Percentiles rank a stretch among this genome's conserved stretches.
Conservation (phyloP, 2,113 vertebrate genomes). For the Macrotus californicus region DNA sequence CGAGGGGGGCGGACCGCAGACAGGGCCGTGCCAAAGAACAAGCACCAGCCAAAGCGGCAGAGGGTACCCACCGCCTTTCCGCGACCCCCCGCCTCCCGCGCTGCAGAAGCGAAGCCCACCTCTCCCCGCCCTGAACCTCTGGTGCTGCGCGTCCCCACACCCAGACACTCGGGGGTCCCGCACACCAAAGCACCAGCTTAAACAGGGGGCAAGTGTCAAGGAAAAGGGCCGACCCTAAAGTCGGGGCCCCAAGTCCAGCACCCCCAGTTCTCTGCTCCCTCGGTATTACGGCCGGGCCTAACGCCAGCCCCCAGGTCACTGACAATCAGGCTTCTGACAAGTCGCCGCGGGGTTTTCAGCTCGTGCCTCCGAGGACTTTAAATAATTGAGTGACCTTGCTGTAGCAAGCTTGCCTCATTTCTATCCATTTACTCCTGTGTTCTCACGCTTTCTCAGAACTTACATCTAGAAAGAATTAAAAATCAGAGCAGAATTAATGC, state of each 20-base stretch:
- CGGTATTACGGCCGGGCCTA: neutral
- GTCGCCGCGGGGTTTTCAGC: neutral
- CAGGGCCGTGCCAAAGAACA: neutral
- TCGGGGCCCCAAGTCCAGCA: fast-evolving
- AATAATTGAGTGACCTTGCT: neutral
- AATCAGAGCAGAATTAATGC: neutral
- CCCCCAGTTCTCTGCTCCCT: neutral
- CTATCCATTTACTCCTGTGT: neutral
- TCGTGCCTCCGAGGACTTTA: neutral
- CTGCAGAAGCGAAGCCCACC: neutral
- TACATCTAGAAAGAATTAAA: neutral
- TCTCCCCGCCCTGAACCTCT: neutral
- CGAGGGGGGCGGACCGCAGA: neutral
- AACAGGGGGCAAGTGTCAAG: neutral
- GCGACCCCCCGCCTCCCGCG: neutral
- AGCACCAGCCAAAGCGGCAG: neutral
- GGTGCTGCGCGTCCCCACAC: fast-evolving
- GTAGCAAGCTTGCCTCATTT: neutral
- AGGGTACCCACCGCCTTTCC: neutral
- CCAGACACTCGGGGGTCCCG: neutral
- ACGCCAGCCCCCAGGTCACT: neutral
- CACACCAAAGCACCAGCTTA: neutral
- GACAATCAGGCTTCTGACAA: neutral
- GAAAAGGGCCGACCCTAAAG: neutral
- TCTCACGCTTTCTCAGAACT: neutral